Evolutionary conservation across 2,113 vertebrate species (phyloP).

Genomic region (Oplegnathus fasciatus): DNA sequence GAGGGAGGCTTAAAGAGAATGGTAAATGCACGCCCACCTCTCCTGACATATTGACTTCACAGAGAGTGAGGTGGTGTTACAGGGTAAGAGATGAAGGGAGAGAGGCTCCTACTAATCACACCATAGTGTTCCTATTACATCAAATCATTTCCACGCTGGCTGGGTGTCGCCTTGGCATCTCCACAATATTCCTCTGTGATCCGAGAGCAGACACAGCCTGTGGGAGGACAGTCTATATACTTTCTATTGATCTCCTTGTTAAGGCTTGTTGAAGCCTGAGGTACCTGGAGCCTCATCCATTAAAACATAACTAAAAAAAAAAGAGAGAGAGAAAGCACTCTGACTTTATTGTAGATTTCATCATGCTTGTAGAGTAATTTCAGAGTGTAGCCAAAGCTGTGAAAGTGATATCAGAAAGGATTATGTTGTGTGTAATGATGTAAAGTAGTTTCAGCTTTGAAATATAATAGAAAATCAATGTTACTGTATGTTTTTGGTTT

Average conservation of each 20-base stretch:
- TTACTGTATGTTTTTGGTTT: conserved; percentile 46
- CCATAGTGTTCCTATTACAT: conserved; percentile 58
- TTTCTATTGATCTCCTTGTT: conserved; percentile 62
- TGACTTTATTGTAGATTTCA: conserved; percentile 45
- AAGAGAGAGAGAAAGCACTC: background rate
- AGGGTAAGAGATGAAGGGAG: conserved; percentile 34
- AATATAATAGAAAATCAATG: conserved; percentile 61
- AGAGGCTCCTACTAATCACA: conserved; percentile 48
- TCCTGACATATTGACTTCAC: conserved; percentile 43
- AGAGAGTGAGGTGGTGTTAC: conserved; percentile 35
- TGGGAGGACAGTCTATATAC: conserved; percentile 52
- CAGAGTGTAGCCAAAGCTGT: conserved; percentile 22
- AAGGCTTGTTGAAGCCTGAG: conserved; percentile 53
- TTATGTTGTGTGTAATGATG: conserved; percentile 31
- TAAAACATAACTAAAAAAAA: conserved; percentile 26
- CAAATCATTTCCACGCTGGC: conserved; percentile 39
- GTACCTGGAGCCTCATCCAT: conserved; percentile 35
- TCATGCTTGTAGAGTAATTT: conserved; percentile 40
- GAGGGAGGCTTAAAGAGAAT: conserved; percentile 40
- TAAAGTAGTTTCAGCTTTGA: conserved; percentile 51
- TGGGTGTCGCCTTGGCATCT: conserved; percentile 45
- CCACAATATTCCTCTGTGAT: conserved; percentile 52
- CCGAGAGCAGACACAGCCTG: conserved; percentile 44
- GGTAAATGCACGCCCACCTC: conserved; percentile 43
- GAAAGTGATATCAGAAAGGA: conserved; percentile 40